phyloP scores from a whole-genome alignment of 2,888 invertebrate species.

The Carcina quercana region DNA sequence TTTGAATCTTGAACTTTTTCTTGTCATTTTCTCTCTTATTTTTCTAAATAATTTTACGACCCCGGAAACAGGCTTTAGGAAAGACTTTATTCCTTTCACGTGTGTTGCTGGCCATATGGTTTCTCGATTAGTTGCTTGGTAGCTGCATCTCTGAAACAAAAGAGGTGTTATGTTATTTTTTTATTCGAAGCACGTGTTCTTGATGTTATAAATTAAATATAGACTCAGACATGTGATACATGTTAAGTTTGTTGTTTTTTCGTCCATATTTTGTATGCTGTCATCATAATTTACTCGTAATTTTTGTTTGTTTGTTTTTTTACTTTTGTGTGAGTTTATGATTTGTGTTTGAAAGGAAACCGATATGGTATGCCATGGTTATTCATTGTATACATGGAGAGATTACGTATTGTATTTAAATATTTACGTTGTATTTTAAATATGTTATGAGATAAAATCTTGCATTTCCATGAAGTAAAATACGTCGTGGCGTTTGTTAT shows the following conservation, averaged over 20 bases:
- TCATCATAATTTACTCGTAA: too few relatives aligned
- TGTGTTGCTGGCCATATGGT: constrained; percentile 11
- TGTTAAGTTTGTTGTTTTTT: not conserved
- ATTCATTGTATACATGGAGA: too few relatives aligned
- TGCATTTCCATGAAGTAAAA: too few relatives aligned
- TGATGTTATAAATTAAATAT: too few relatives aligned
- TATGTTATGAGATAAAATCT: too few relatives aligned
- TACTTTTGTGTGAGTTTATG: too few relatives aligned
- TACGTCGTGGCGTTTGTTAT: too few relatives aligned
- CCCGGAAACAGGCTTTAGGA: constrained; percentile 10
- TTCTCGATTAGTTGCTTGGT: constrained; percentile 11
- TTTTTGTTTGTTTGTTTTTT: too few relatives aligned
- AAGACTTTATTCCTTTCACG: constrained; percentile 9
- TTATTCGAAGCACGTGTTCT: constrained; percentile 21
- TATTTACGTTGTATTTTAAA: too few relatives aligned
- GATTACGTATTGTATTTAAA: too few relatives aligned
- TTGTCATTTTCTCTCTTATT: constrained; percentile 31
- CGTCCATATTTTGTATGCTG: not conserved
- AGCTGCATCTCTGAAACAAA: constrained; percentile 34
- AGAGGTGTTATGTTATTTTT: constrained; percentile 16
- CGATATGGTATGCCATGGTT: too few relatives aligned
- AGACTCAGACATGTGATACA: not conserved
- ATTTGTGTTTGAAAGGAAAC: too few relatives aligned
- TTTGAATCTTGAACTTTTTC: constrained; percentile 32
- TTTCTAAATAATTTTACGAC: constrained; percentile 15